Base-by-base conservation (phyloP, 2,113 vertebrate species). In the Ceuthmochares aereus region DNA sequence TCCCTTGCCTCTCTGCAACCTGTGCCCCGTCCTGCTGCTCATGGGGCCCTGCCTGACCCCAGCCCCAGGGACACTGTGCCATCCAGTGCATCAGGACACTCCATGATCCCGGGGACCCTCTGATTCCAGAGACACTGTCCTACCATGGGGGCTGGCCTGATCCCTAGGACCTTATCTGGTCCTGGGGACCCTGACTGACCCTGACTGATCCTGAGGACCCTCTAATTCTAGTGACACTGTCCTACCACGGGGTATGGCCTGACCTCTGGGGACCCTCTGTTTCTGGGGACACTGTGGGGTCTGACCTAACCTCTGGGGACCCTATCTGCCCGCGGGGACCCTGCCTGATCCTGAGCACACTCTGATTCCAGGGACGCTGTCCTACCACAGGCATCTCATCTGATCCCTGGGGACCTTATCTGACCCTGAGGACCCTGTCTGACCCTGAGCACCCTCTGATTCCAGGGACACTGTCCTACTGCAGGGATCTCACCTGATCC, bases 1-100 rank as follows among this genome's bases (percentile, higher is more conserved):
- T 22, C 49, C 23, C 16, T 52, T 0, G 0, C 59, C 36, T 45
- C 55, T 43, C 25, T 32, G 40, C n/a, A 7, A 7, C 19, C 43
- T 21, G 43, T 0, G 2, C 32, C n/a, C 60, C 3, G 8, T 25
- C 56, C 77, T n/a, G 58, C 60, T 40, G 51, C 51, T 72, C 64
- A 74, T 21, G 18, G 3, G 26, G 37, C 43, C 54, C 49, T n/a
- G 25, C 16, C 40, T 20, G 30, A 45, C 22, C n/a, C 25, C 47
- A 63, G 36, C 7, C 25, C 30, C 66, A 19, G 20, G 18, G 37
- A n/a, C 62, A 32, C n/a, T 16, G 34, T 22, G n/a, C 45, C 51
- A 91, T n/a, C 5, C 52, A 12, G 26, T 23, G 49, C 18, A 36
- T 36, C 63, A 27, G 27, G 22, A n/a, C 32, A 10, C 25, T 19